phyloP scores from a whole-genome alignment of 2,113 vertebrate genomes.

The Petroica traversi region DNA sequence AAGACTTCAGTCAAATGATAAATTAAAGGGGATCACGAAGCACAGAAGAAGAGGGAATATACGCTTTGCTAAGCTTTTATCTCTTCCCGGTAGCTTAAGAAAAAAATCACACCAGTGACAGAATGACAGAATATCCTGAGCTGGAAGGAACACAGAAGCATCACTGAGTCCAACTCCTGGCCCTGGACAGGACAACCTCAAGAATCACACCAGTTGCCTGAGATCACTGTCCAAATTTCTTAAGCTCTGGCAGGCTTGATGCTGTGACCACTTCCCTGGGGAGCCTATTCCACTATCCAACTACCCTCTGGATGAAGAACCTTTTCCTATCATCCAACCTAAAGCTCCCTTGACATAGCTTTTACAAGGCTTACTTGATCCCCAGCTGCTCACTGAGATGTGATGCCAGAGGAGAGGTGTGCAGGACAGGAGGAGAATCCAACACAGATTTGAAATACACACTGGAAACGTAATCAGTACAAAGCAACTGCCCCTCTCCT shows the following conservation, averaged over 20 bases:
- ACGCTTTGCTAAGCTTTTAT: background rate
- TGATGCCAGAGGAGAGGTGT: background rate
- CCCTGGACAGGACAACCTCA: background rate
- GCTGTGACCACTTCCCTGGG: background rate
- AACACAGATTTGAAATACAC: background rate
- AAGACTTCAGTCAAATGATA: background rate
- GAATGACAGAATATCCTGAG: background rate
- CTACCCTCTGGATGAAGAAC: background rate
- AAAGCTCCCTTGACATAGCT: background rate
- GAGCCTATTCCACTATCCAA: background rate
- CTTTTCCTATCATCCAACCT: background rate
- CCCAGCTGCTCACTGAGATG: background rate
- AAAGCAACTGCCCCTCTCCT: background rate
- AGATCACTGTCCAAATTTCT: background rate
- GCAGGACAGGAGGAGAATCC: background rate
- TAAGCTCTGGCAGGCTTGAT: background rate
- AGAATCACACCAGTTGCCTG: background rate
- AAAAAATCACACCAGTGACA: background rate
- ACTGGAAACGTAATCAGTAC: background rate
- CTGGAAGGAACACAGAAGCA: rapidly evolving
- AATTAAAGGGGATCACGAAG: background rate
- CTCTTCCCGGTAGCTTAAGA: background rate
- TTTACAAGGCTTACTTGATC: background rate
- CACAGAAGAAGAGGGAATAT: background rate
- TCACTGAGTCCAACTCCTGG: background rate